Evolutionary conservation across 2,888 invertebrate species (phyloP).

Genomic region (Chrysotoxum bicinctum): DNA sequence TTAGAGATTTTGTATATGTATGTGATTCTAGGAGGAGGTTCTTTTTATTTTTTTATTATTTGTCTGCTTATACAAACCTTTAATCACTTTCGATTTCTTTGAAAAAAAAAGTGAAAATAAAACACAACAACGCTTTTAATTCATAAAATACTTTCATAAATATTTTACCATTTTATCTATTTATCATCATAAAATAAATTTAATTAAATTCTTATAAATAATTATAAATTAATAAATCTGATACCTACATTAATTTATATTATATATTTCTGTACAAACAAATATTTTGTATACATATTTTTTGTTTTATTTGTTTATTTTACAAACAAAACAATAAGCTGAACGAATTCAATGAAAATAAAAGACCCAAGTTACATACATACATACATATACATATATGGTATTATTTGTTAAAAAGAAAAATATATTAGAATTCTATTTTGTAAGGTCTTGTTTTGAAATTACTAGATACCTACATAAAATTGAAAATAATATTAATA

Average conservation of each 20-base stretch:
- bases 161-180: conserved; percentile 11
- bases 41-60: no score
- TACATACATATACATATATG: no score
- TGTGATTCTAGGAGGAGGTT: no score
- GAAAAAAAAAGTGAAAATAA: not conserved
- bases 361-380: no score
- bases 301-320: not conserved
- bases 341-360: not conserved
- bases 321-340: not conserved
- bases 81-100: no score
- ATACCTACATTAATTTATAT: not conserved
- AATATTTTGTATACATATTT: not conserved
- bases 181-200: not conserved
- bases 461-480: no score
- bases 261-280: conserved; percentile 17
- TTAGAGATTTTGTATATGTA: no score
- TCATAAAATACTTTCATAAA: conserved; percentile 5
- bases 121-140: not conserved
- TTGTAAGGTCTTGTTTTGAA: not conserved
- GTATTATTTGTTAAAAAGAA: not conserved
- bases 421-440: not conserved
- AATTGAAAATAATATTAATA: not conserved
- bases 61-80: no score
- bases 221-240: conserved; percentile 7
- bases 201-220: conserved; percentile 7